Conservation (phyloP, 2,113 vertebrate species). For the Arothron firmamentum region DNA sequence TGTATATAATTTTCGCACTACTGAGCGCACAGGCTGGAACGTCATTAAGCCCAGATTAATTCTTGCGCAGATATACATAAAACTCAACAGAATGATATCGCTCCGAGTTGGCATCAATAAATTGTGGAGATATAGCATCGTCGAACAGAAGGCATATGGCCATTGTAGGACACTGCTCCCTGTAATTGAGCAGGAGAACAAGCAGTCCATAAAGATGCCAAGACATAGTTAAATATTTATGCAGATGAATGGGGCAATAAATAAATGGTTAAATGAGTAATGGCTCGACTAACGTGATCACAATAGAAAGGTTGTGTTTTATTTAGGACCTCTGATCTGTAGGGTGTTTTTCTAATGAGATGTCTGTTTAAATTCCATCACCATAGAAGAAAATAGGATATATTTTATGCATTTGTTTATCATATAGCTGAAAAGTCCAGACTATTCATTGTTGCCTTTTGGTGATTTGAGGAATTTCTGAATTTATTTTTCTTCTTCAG, state of each 20-base stretch:
- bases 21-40: conserved; percentile 46
- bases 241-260: conserved; percentile 79
- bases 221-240: conserved; percentile 84
- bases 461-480: neutral
- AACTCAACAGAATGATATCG: conserved; percentile 54
- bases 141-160: conserved; percentile 78
- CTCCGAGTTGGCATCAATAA: conserved; percentile 66
- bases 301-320: conserved; percentile 86
- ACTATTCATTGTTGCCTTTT: neutral
- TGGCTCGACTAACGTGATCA: conserved; percentile 85
- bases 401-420: conserved; percentile 26
- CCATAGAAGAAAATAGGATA: conserved; percentile 17
- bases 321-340: conserved; percentile 60
- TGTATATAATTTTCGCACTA: conserved; percentile 33
- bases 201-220: conserved; percentile 84
- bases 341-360: conserved; percentile 47
- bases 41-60: conserved; percentile 67
- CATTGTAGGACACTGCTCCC: conserved; percentile 71
- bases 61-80: conserved; percentile 43
- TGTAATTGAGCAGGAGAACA: conserved; percentile 78
- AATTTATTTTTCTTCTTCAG: conserved; percentile 5
- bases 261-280: conserved; percentile 80
- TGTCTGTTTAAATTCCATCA: conserved; percentile 49
- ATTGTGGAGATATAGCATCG: conserved; percentile 66
- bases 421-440: conserved; percentile 14